Base-by-base conservation (phyloP, 2,888 invertebrate genomes). In the Nebria salina region DNA sequence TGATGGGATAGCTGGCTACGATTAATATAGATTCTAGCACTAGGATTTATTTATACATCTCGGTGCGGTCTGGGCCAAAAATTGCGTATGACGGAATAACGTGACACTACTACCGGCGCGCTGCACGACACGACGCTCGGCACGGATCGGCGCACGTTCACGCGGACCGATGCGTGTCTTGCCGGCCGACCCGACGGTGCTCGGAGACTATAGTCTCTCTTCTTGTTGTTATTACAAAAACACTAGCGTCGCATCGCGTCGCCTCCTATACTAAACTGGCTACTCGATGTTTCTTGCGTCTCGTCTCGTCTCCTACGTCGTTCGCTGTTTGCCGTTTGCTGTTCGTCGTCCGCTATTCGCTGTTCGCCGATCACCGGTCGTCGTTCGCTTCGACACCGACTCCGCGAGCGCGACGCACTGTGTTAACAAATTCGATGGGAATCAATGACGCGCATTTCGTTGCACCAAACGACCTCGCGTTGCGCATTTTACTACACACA, bases 21-120 rank as follows among this genome's bases (percentile, higher is more conserved):
- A 76, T 81, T 81, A 81, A 81, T 81, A 81, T 81, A 81, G 81
- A 81, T 76, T 81, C 81, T 81, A 81, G 81, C 81, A 81, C 81
- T 81, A 81, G 81, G 76, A 81, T 81, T 81, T 81, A 81, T 81
- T 81, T 81, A 81, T 81, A 81, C 68, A 81, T 81, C 76, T 72
- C 81, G 81, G 73, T 81, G 81, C 76, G 81, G 81, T 81, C 81
- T 76, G 76, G 76, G 81, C 81, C 81, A 81, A 81, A 81, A 81
- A 81, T 81, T 81, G 81, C 81, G 76, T 81, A 76, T 81, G 81
- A 81, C 81, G 78, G 72, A 72, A 73, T 42, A 74, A 74, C 74
- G 80, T 75, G 80, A 70, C 75, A 76, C 75, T 54, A 54, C 54
- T 81, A 81, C 70, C 75, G 75, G 66, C 70, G 70, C 79, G 74